phyloP scores from a whole-genome alignment of 2,113 vertebrate species.

The Falcunculus frontatus region DNA sequence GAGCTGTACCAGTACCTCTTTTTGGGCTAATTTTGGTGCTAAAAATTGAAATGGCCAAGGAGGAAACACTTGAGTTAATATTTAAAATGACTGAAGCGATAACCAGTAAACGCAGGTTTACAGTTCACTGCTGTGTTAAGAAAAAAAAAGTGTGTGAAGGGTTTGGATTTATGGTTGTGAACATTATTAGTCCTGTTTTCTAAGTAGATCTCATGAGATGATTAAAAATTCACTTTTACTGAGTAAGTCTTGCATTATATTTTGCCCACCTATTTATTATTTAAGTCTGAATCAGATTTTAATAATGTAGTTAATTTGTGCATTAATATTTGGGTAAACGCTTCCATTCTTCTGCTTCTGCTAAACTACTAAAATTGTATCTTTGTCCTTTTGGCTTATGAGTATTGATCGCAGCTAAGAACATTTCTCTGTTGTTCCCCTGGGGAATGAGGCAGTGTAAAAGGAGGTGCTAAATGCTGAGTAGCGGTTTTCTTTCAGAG shows the following conservation, averaged over 20 bases:
- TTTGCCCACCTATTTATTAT: slow-evolving; percentile 76
- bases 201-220: slow-evolving; percentile 76
- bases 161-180: slow-evolving; percentile 80
- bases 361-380: background rate
- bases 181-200: slow-evolving; percentile 77
- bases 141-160: slow-evolving; percentile 67
- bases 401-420: background rate
- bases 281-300: slow-evolving; percentile 58
- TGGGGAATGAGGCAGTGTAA: background rate
- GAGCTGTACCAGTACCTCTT: slow-evolving; percentile 67
- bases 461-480: background rate
- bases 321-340: slow-evolving; percentile 58
- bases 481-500: background rate
- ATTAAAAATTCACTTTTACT: slow-evolving; percentile 78
- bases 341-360: slow-evolving; percentile 43
- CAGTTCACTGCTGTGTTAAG: slow-evolving; percentile 75
- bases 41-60: slow-evolving; percentile 75
- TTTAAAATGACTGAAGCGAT: slow-evolving; percentile 68
- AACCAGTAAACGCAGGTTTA: slow-evolving; percentile 71
- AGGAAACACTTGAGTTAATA: slow-evolving; percentile 70
- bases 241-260: slow-evolving; percentile 73
- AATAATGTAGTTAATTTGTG: slow-evolving; percentile 52
- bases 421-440: background rate
- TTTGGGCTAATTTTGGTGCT: slow-evolving; percentile 76
- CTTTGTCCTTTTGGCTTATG: slow-evolving; percentile 10